Evolutionary conservation across 2,797 vertebrate genomes (phyloP).

Genomic region (Cynodonichthys magdalenae): DNA sequence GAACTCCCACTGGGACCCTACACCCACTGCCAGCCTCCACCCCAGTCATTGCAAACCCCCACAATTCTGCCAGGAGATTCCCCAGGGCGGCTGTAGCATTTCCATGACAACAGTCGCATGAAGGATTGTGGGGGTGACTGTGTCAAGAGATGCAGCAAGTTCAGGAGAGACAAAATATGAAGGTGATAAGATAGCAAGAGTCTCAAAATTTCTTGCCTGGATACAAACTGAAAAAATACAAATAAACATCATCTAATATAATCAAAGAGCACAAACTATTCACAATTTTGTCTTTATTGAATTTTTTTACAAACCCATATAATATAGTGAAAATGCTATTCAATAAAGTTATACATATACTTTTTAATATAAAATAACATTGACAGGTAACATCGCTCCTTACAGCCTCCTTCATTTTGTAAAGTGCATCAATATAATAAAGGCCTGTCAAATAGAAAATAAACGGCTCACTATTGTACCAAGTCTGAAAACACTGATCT

Average conservation of each 20-base stretch:
- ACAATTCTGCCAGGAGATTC: slow-evolving; percentile 78
- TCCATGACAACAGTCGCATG: slow-evolving; percentile 78
- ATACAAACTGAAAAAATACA: neutral
- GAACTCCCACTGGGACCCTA: slow-evolving; percentile 80
- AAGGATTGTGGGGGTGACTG: slow-evolving; percentile 54
- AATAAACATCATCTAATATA: too few species aligned
- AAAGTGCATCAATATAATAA: slow-evolving; percentile 80
- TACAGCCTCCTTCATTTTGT: slow-evolving; percentile 69
- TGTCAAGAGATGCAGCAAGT: slow-evolving; percentile 64
- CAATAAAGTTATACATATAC: slow-evolving; percentile 70
- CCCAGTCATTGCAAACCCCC: slow-evolving; percentile 60
- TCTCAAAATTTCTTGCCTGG: slow-evolving; percentile 4
- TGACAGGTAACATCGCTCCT: slow-evolving; percentile 49
- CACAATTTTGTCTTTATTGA: slow-evolving; percentile 70
- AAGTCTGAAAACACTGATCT: slow-evolving; percentile 28
- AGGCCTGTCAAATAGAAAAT: slow-evolving; percentile 48
- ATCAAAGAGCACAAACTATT: slow-evolving; percentile 4
- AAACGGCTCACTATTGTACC: slow-evolving; percentile 61
- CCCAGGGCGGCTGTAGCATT: slow-evolving; percentile 66
- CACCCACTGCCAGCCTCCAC: slow-evolving; percentile 66
- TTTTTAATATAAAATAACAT: slow-evolving; percentile 66
- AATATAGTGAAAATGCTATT: slow-evolving; percentile 67
- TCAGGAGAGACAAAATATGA: slow-evolving; percentile 27
- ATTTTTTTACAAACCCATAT: slow-evolving; percentile 76
- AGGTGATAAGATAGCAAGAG: slow-evolving; percentile 53